These are phyloP conservation scores for Cephalopachus bancanus DNA, from an alignment of 2,797 vertebrate species.

Conservation along the genomic window DNA sequence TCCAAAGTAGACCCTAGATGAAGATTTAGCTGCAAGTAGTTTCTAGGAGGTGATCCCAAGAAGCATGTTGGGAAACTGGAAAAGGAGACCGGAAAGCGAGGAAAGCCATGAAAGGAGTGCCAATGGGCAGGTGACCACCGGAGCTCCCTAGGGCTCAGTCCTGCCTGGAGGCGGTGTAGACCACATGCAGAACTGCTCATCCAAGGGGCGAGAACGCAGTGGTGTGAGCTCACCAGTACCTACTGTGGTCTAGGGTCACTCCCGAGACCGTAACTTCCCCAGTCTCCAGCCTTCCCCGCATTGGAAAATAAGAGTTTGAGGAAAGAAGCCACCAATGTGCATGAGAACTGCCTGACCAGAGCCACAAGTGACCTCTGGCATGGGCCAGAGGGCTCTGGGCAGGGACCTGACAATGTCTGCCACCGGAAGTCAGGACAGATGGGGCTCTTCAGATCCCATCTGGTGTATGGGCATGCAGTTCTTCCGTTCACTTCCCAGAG, in stretches of 20 bases:
- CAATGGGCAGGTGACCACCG: neutral
- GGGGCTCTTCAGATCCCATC: too few species aligned
- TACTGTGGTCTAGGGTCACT: neutral
- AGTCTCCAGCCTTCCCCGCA: neutral
- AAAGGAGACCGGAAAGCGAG: neutral
- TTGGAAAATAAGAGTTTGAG: neutral
- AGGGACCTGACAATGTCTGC: neutral
- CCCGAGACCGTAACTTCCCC: neutral
- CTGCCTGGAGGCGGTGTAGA: neutral
- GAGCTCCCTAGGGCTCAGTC: neutral
- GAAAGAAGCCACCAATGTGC: neutral
- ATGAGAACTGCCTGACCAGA: neutral
- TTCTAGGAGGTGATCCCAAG: neutral
- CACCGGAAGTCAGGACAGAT: neutral
- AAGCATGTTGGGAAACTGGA: neutral
- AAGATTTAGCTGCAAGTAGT: neutral
- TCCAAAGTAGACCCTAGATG: neutral
- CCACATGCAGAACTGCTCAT: neutral
- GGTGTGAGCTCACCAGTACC: neutral
- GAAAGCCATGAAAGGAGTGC: neutral
- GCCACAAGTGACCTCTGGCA: neutral
- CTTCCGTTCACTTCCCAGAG: too few species aligned
- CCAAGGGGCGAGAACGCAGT: neutral
- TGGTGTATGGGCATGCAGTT: accelerated
- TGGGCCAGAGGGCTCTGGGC: accelerated